Percentiles rank a stretch among this genome's conserved stretches.
Conservation (phyloP, 2,888 invertebrate genomes). For the Pandemis cinnamomeana region DNA sequence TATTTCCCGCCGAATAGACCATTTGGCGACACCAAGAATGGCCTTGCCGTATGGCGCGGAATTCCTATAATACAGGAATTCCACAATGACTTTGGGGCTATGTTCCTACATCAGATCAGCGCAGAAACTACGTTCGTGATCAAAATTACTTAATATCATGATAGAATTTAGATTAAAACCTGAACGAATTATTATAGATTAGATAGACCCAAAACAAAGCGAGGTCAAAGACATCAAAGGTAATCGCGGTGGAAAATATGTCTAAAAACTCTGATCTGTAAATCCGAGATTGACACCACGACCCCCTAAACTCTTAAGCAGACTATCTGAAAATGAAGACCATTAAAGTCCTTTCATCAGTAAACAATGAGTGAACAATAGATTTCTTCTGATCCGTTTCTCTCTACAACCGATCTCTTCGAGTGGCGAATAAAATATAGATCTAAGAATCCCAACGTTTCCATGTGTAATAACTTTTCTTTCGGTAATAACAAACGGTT, state of each 20-base stretch:
- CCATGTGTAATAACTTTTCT: constrained; percentile 34
- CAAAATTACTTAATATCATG: too few species aligned
- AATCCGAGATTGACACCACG: too few species aligned
- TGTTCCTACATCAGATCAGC: too few species aligned
- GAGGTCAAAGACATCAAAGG: too few species aligned
- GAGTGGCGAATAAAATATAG: constrained; percentile 22
- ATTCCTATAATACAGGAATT: constrained; percentile 14
- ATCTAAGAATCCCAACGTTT: background rate
- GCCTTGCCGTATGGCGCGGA: constrained; percentile 41
- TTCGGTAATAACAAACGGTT: constrained; percentile 36
- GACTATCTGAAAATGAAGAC: too few species aligned
- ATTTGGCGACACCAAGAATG: constrained; percentile 51
- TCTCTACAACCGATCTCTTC: background rate
- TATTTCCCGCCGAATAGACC: constrained; percentile 53
- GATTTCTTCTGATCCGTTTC: background rate
- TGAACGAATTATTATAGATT: too few species aligned
- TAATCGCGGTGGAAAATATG: too few species aligned
- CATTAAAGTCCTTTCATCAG: background rate
- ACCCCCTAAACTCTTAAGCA: too few species aligned
- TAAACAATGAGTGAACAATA: background rate
- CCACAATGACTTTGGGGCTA: background rate
- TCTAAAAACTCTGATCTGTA: too few species aligned
- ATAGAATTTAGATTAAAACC: too few species aligned
- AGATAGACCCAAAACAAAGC: too few species aligned
- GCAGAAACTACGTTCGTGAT: background rate